Base-by-base conservation (phyloP, 2,888 invertebrate genomes). In the Amaurobius ferox region DNA sequence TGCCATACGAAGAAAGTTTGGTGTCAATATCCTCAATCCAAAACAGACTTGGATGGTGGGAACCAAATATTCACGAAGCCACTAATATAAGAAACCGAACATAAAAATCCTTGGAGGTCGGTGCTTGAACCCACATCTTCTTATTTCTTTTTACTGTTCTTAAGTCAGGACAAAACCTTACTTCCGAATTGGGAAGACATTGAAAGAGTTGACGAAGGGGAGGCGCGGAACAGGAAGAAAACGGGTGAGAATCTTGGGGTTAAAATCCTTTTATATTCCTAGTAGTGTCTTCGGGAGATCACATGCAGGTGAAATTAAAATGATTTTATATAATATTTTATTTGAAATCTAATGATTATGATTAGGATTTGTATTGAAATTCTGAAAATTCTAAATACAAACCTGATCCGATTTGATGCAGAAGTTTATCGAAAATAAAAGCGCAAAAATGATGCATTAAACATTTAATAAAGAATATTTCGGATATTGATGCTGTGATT, bases 171-270 rank as follows among this genome's bases (percentile, higher is more conserved):
- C 55, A 55, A 55, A 66, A 66, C n/a, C 7, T 66, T 66, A n/a
- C 19, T 32, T n/a, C 66, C 71, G 72, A 73, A 70, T 64, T 28
- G 81, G 71, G 76, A 40, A 32, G 44, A 64, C 39, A 39, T 30
- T 85, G 29, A 77, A 66, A 32, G 28, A 28, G 39, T 73, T 73
- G 23, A 26, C 16, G 66, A 48, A 72, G 32, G 48, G 48, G 39
- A 26, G 35, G 30, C 35, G 44, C 81, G 81, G 83, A 85, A 85
- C 55, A 77, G 83, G 77, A 85, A 85, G 83, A 77, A 66, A 66
- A 39, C 11, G n/a, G 71, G 66, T 85, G 83, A 77, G 83, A 77
- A 72, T 16, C 48, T 66, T 29, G 28, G 77, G 83, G 83, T 85
- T 85, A 85, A 85, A 78, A 70, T 39, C 77, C 83, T 72, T n/a